A percentile compares a stretch with the other conserved stretches of the same genome.
These are phyloP conservation scores for Phaetusa simplex DNA, from an alignment of 2,113 vertebrate genomes.

Conservation along the genomic window DNA sequence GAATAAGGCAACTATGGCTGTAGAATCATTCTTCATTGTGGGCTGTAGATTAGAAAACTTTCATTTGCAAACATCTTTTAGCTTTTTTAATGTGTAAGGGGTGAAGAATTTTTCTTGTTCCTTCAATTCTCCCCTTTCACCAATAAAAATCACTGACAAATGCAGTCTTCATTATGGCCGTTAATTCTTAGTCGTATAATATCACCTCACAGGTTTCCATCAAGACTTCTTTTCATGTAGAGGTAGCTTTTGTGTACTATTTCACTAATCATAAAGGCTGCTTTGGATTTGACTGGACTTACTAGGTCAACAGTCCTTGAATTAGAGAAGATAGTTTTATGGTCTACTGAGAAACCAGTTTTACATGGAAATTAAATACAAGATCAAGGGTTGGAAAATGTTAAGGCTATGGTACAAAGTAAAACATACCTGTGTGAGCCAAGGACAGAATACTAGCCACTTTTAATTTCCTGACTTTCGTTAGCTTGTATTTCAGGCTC, in stretches of 20 bases:
- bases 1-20: neutral
- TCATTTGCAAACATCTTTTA: neutral
- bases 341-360: conserved; percentile 39
- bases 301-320: neutral
- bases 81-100: neutral
- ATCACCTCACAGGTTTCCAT: neutral
- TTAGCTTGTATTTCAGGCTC: conserved; percentile 22
- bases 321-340: conserved; percentile 21
- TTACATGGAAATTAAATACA: conserved; percentile 44
- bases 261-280: neutral
- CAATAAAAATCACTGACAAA: neutral
- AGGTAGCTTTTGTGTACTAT: neutral
- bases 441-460: neutral
- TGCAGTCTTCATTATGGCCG: neutral
- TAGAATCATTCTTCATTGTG: neutral
- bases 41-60: neutral
- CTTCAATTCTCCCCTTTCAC: neutral
- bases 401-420: neutral
- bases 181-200: neutral
- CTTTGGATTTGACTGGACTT: neutral
- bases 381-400: neutral
- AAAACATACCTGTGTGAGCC: conserved; percentile 21
- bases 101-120: neutral
- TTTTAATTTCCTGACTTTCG: conserved; percentile 42
- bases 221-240: neutral